Percentiles rank a stretch among this genome's conserved stretches.
These are phyloP conservation scores for Nannobrachium achirus DNA, from an alignment of 2,113 vertebrate genomes.

Conservation along the genomic window DNA sequence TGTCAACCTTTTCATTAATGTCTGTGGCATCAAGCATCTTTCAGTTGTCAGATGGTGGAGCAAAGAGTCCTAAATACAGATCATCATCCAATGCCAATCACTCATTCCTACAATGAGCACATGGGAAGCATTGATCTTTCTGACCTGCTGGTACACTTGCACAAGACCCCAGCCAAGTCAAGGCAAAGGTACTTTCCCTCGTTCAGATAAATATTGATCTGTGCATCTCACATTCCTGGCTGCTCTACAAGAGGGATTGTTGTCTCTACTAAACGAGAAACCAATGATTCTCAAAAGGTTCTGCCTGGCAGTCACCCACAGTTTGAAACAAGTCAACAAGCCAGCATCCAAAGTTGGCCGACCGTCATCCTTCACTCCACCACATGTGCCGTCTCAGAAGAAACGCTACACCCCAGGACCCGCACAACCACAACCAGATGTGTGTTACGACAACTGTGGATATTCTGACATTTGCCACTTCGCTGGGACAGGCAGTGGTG, in stretches of 20 bases:
- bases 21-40: slow-evolving; percentile 44
- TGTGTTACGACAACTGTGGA: too few species aligned
- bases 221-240: slow-evolving; percentile 34
- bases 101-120: slow-evolving; percentile 39
- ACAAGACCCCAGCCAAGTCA: slow-evolving; percentile 39
- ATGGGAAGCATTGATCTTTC: slow-evolving; percentile 42
- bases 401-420: too few species aligned
- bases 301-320: slow-evolving; percentile 26
- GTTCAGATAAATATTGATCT: slow-evolving; percentile 27
- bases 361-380: slow-evolving; percentile 11
- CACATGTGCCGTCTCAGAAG: background rate
- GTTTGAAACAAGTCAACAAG: slow-evolving; percentile 25
- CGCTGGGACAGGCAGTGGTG: slow-evolving; percentile 19
- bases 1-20: slow-evolving; percentile 44
- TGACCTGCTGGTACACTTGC: slow-evolving; percentile 42
- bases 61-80: slow-evolving; percentile 20
- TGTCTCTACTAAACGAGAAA: slow-evolving; percentile 24
- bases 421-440: too few species aligned
- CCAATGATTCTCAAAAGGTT: slow-evolving; percentile 35
- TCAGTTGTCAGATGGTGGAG: slow-evolving; percentile 32
- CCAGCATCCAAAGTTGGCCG: slow-evolving; percentile 19
- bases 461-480: slow-evolving; percentile 23
- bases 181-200: slow-evolving; percentile 30
- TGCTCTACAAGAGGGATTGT: slow-evolving; percentile 34
- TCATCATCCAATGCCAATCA: slow-evolving; percentile 31